These are phyloP conservation scores for Bombylius discolor DNA, from an alignment of 2,888 invertebrate genomes.

Conservation along the genomic window DNA sequence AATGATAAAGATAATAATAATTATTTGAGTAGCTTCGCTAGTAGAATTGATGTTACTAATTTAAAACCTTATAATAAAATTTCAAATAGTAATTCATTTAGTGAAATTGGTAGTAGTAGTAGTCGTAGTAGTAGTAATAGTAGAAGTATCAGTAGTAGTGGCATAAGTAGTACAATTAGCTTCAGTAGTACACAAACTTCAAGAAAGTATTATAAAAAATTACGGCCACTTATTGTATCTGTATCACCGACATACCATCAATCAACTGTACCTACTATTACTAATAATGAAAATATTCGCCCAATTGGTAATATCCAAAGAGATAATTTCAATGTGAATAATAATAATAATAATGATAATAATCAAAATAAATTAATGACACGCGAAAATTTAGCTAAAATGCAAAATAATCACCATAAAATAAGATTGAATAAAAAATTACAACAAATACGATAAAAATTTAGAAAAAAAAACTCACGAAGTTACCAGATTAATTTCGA, in stretches of 20 bases:
- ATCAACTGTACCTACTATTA: background rate
- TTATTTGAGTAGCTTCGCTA: background rate
- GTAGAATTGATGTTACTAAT: background rate
- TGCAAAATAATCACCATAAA: background rate
- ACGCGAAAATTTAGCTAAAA: background rate
- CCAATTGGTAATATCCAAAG: background rate
- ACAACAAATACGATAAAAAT: too few relatives aligned
- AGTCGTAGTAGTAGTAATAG: background rate
- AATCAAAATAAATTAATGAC: too few relatives aligned
- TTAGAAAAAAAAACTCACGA: too few relatives aligned
- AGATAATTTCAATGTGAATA: background rate
- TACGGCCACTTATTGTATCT: background rate
- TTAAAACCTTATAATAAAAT: too few relatives aligned
- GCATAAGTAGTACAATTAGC: background rate
- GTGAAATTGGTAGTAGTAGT: too few relatives aligned
- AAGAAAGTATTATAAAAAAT: conserved; percentile 5
- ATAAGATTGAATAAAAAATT: background rate
- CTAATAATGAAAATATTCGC: background rate
- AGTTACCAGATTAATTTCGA: too few relatives aligned
- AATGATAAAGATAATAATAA: background rate
- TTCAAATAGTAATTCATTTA: too few relatives aligned
- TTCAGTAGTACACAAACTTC: background rate
- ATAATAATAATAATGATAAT: background rate
- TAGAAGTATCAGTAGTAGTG: background rate
- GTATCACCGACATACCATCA: background rate